Percentiles rank a stretch among this genome's conserved stretches.
Evolutionary conservation across 2,888 invertebrate species (phyloP).

Genomic region (Prosapia bicincta): DNA sequence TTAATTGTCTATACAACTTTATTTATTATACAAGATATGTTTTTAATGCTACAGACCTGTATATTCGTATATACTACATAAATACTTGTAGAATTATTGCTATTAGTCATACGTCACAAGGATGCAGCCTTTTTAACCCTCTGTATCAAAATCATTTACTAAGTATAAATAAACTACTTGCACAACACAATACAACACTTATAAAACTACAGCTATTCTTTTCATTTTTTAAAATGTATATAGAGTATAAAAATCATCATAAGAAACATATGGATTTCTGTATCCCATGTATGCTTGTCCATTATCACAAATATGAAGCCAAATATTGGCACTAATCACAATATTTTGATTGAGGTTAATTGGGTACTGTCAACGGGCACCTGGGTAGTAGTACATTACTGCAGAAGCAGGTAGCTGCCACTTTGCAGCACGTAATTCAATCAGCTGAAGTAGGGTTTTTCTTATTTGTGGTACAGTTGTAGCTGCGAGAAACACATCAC

Average conservation of each 20-base stretch:
- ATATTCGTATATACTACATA: too few species aligned
- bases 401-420: conserved; percentile 90
- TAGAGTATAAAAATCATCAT: background rate
- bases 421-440: conserved; percentile 85
- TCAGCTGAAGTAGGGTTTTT: conserved; percentile 81
- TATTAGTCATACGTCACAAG: too few species aligned
- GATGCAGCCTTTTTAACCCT: background rate
- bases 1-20: too few species aligned
- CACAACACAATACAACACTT: background rate
- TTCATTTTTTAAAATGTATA: too few species aligned
- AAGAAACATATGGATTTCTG: background rate
- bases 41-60: too few species aligned
- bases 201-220: background rate
- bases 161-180: background rate
- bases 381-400: conserved; percentile 81
- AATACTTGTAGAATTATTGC: background rate
- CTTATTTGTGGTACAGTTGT: conserved; percentile 71
- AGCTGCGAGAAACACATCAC: conserved; percentile 80
- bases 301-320: background rate
- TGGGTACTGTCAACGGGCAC: conserved; percentile 8
- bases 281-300: background rate
- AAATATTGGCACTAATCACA: background rate
- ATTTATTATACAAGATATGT: too few species aligned
- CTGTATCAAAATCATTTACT: background rate
- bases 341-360: background rate